These are phyloP conservation scores for Acheta domesticus DNA, from an alignment of 2,888 invertebrate species.

Conservation along the genomic window DNA sequence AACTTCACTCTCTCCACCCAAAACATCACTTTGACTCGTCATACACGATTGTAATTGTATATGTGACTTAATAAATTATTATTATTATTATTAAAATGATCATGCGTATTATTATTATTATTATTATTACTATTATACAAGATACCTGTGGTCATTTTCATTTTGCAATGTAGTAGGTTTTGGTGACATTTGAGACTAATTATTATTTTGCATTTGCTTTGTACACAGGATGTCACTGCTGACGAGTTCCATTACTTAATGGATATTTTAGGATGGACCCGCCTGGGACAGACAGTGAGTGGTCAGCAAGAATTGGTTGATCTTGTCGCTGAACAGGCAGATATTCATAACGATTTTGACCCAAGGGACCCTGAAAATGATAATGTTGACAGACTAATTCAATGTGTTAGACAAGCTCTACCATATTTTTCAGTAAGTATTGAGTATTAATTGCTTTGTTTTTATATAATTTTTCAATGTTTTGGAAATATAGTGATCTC, in stretches of 20 bases:
- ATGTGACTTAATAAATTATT: too few species aligned
- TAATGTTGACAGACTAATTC: conserved; percentile 74
- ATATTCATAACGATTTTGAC: conserved; percentile 62
- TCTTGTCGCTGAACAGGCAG: conserved; percentile 81
- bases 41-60: too few species aligned
- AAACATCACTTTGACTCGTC: too few species aligned
- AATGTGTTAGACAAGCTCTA: conserved; percentile 80
- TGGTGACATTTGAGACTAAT: too few species aligned
- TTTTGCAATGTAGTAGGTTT: too few species aligned
- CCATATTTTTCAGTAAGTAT: conserved; percentile 83
- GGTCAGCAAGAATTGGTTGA: conserved; percentile 87
- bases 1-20: too few species aligned
- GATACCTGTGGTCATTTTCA: too few species aligned
- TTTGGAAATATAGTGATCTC: not conserved
- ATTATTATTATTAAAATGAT: too few species aligned
- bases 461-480: too few species aligned
- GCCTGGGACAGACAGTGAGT: conserved; percentile 72
- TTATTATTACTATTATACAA: too few species aligned
- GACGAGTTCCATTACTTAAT: conserved; percentile 89
- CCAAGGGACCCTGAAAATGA: conserved; percentile 51
- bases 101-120: too few species aligned
- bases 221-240: conserved; percentile 76
- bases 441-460: conserved; percentile 26
- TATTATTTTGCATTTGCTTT: too few species aligned
- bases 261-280: conserved; percentile 77